Evolutionary conservation across 2,113 vertebrate species (phyloP).

Genomic region (Trematomus loennbergii): DNA sequence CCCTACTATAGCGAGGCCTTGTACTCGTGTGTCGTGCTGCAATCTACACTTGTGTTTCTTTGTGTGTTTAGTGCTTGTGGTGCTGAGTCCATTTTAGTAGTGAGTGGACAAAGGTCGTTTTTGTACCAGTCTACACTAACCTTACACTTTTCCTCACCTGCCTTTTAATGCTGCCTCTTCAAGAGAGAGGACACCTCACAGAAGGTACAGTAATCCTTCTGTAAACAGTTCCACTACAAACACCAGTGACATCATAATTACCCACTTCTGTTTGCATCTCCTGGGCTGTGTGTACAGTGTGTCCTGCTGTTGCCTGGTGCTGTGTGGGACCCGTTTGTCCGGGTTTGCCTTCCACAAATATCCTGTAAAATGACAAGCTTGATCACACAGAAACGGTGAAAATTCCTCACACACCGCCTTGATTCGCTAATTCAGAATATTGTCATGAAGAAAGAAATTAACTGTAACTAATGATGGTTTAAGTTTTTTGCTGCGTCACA

Average conservation of each 20-base stretch:
- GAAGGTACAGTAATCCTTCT: constrained; percentile 72
- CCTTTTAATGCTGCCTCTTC: constrained; percentile 58
- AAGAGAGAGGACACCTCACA: constrained; percentile 75
- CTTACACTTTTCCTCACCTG: constrained; percentile 52
- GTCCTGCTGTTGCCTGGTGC: constrained; percentile 8
- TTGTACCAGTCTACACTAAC: constrained; percentile 36
- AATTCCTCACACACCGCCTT: background rate
- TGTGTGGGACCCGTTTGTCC: background rate
- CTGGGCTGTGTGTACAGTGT: background rate
- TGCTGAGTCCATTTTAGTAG: background rate
- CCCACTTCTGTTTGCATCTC: constrained; percentile 14
- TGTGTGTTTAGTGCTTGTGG: constrained; percentile 26
- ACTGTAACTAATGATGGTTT: background rate
- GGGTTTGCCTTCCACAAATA: constrained; percentile 17
- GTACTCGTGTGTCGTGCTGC: constrained; percentile 26
- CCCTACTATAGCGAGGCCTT: constrained; percentile 28
- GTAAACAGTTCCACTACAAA: background rate
- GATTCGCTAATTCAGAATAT: background rate
- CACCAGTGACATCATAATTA: background rate
- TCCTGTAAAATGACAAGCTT: background rate
- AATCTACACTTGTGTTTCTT: constrained; percentile 10
- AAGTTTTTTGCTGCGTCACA: background rate
- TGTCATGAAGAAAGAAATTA: background rate
- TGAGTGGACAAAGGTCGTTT: background rate
- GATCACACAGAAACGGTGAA: background rate